phyloP scores from a whole-genome alignment of 2,113 vertebrate genomes.

The Phasianus colchicus region DNA sequence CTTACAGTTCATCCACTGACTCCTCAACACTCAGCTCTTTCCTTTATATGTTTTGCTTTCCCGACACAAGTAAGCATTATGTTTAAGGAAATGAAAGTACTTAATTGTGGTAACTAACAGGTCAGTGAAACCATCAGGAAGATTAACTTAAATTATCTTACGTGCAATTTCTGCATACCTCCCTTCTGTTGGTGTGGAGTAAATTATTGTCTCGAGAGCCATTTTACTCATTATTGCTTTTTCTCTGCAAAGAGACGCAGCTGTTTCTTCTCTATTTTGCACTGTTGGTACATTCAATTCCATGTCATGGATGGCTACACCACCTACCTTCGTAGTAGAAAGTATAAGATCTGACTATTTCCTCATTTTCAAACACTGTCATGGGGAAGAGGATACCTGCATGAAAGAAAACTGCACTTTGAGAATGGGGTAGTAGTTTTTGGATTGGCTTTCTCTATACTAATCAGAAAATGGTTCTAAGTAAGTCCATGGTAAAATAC shows the following conservation, averaged over 20 bases:
- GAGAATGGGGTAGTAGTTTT: constrained; percentile 58
- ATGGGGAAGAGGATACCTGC: constrained; percentile 47
- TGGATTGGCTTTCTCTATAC: constrained; percentile 67
- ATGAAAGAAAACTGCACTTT: constrained; percentile 58
- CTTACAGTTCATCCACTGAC: not conserved
- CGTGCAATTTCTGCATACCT: constrained; percentile 46
- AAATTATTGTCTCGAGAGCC: constrained; percentile 69
- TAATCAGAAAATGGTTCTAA: constrained; percentile 68
- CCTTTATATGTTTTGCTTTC: constrained; percentile 40
- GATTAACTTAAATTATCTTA: constrained; percentile 61
- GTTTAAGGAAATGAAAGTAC: constrained; percentile 57
- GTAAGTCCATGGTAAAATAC: constrained; percentile 63
- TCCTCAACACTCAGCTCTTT: constrained; percentile 14
- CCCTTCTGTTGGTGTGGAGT: constrained; percentile 60
- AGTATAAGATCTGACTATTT: constrained; percentile 56
- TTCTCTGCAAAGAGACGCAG: constrained; percentile 75
- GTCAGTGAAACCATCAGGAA: constrained; percentile 56
- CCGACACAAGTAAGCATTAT: constrained; percentile 51
- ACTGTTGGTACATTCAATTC: constrained; percentile 64
- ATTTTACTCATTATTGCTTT: constrained; percentile 80
- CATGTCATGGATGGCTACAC: constrained; percentile 50
- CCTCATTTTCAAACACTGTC: constrained; percentile 62
- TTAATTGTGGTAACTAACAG: constrained; percentile 57
- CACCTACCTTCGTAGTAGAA: constrained; percentile 64
- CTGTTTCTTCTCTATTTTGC: constrained; percentile 72